Evolutionary conservation across 2,888 invertebrate genomes (phyloP).

Genomic region (Clivina fossor): DNA sequence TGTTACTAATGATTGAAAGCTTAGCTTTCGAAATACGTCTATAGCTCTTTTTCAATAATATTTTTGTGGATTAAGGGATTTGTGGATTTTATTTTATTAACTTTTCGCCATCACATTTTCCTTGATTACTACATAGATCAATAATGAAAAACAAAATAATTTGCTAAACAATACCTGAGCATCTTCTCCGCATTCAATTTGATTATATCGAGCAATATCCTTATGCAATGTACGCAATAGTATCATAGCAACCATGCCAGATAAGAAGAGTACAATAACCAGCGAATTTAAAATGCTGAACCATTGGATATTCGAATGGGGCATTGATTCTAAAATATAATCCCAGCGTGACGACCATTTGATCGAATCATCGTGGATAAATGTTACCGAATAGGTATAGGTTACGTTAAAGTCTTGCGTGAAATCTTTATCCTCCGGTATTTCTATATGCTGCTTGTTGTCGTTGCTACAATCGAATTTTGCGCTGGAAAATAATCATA

Average conservation of each 20-base stretch:
- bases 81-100: no score
- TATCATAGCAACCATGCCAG: slow-evolving; percentile 99
- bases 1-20: no score
- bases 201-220: slow-evolving; percentile 98
- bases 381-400: slow-evolving; percentile 87
- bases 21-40: no score
- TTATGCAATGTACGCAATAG: slow-evolving; percentile 94
- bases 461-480: slow-evolving; percentile 50
- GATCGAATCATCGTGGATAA: slow-evolving; percentile 75
- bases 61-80: no score
- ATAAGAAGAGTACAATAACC: slow-evolving; percentile 94
- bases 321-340: slow-evolving; percentile 97
- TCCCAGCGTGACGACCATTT: slow-evolving; percentile 99
- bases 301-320: slow-evolving; percentile 98
- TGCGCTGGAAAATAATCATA: slow-evolving; percentile 35
- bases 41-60: no score
- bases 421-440: slow-evolving; percentile 41
- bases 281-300: slow-evolving; percentile 97
- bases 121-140: neutral
- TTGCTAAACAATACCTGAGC: slow-evolving; percentile 90
- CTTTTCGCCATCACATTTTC: no score
- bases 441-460: slow-evolving; percentile 57
- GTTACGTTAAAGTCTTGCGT: slow-evolving; percentile 61
- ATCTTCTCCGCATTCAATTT: slow-evolving; percentile 85
- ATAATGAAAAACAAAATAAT: neutral